Evolutionary conservation across 2,888 invertebrate species (phyloP), one percentile per base, ranked within the genome.

Genomic region (Agrotis puta): DNA sequence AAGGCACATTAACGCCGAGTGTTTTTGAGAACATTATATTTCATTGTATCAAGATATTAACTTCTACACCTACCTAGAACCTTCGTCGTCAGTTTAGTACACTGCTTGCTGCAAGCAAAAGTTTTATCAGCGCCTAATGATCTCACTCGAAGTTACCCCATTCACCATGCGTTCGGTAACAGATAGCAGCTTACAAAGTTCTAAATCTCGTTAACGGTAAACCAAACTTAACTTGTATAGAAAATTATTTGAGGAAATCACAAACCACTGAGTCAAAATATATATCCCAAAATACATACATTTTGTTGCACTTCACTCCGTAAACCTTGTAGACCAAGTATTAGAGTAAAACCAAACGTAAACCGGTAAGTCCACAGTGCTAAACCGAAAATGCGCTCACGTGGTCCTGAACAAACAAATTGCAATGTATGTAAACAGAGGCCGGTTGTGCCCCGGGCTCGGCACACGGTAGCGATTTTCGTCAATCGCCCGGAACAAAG

Each of bases 401-500:
- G 66, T 64, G 79, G 83, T 84, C 87, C 86, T 88, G 77, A 63
- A 83, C 75, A 89, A 91, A 92, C 90, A 91, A 89, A 90, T 88
- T 90, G 87, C 89, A 88, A 81, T 81, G 82, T 76, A 71, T 70
- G 70, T 74, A 85, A 83, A 84, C 84, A 85, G 45, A 69, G 66
- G 75, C 64, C 70, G 53, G 70, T 68, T 62, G 67, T 74, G 84
- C 84, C 72, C 39, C 56, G 66, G 85, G 85, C 82, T 50, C 48
- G 47, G 66, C 66, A 82, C 67, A 73, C 72, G 70, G 66, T 70
- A 65, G 91, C 90, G 94, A 95, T 94, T 95, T 95, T 95, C 93
- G 94, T 94, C 95, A 95, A 95, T 95, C 95, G 92, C 90, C 86
- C 61, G 82, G 90, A 87, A 95, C 95, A 95, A 95, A 95, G 93